These are phyloP conservation scores for Miltochrista miniata DNA, from an alignment of 2,888 invertebrate genomes.

Conservation along the genomic window DNA sequence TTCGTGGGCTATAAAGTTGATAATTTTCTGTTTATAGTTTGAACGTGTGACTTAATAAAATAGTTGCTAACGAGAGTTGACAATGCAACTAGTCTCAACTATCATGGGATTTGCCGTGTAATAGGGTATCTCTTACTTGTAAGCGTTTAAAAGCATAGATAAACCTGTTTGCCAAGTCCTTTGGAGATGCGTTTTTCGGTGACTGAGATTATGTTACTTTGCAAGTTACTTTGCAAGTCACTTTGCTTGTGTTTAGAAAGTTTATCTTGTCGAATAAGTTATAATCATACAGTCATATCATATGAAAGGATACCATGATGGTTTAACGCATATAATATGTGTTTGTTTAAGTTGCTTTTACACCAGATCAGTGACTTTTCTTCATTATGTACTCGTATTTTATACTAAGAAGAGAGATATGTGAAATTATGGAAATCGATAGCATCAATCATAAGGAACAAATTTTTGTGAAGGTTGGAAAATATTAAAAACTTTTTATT, in stretches of 20 bases:
- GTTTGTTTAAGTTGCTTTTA: too few relatives aligned
- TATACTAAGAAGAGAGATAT: too few relatives aligned
- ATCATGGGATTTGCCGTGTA: slow-evolving; percentile 76
- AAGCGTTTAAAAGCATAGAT: slow-evolving; percentile 62
- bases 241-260: slow-evolving; percentile 10
- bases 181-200: slow-evolving; percentile 52
- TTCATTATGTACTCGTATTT: too few relatives aligned
- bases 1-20: slow-evolving; percentile 16
- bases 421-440: too few relatives aligned
- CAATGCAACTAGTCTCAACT: slow-evolving; percentile 76
- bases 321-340: too few relatives aligned
- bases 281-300: too few relatives aligned
- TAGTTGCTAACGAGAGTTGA: slow-evolving; percentile 60
- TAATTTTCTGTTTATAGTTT: slow-evolving; percentile 17
- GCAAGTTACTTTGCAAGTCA: slow-evolving; percentile 32
- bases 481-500: too few relatives aligned
- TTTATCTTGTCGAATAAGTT: neutral
- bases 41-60: slow-evolving; percentile 19
- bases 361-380: too few relatives aligned
- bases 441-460: too few relatives aligned
- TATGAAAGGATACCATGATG: too few relatives aligned
- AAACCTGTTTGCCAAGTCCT: slow-evolving; percentile 49
- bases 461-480: too few relatives aligned
- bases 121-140: slow-evolving; percentile 67
- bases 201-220: slow-evolving; percentile 23